These are phyloP conservation scores for Rhabditoides inermis DNA, from an alignment of 2,888 invertebrate genomes.

Conservation along the genomic window DNA sequence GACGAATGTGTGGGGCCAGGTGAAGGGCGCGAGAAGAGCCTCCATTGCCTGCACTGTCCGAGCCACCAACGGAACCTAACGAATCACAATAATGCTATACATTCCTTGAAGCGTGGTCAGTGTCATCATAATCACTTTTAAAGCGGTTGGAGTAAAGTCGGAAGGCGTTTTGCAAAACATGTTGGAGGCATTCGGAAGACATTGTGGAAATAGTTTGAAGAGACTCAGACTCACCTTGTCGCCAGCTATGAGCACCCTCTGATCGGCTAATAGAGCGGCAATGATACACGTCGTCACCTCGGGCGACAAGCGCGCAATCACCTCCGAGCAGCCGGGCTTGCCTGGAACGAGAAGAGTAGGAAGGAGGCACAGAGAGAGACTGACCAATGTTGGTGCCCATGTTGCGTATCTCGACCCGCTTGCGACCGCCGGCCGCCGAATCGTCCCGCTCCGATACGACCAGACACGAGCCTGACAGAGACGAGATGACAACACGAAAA, in stretches of 20 bases:
- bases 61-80: slow-evolving; percentile 26
- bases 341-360: no score
- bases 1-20: slow-evolving; percentile 40
- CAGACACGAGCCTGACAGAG: slow-evolving; percentile 5
- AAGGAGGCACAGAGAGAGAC: no score
- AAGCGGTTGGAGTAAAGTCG: no score
- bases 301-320: slow-evolving; percentile 3
- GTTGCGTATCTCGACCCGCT: slow-evolving; percentile 8
- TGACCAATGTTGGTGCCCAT: slow-evolving; percentile 4
- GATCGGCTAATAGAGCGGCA: slow-evolving; percentile 16
- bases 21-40: slow-evolving; percentile 27
- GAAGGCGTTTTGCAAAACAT: no score
- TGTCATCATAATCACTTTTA: background rate
- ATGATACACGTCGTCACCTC: slow-evolving; percentile 13
- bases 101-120: background rate
- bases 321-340: background rate
- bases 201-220: background rate
- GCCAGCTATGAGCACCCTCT: slow-evolving; percentile 18
- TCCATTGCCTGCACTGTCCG: slow-evolving; percentile 34
- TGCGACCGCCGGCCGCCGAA: background rate
- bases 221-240: slow-evolving; percentile 8
- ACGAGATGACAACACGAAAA: background rate
- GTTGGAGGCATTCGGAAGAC: no score
- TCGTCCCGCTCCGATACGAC: slow-evolving; percentile 9
- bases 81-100: background rate